Conservation (phyloP, 2,113 vertebrate genomes). For the Archilochus colubris region DNA sequence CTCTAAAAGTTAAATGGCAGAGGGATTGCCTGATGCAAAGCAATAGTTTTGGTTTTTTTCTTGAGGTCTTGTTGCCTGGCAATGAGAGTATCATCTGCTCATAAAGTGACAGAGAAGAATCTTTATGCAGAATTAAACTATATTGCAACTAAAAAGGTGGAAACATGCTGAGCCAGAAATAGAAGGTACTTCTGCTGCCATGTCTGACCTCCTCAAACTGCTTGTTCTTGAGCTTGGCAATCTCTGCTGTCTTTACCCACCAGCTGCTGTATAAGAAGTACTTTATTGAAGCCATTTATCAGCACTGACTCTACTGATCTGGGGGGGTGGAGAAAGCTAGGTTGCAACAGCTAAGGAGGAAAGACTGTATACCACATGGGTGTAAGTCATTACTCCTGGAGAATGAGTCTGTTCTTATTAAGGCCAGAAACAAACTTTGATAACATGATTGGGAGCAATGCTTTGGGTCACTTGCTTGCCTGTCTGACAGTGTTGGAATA, state of each 20-base stretch:
- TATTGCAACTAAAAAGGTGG: not conserved
- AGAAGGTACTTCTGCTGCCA: not conserved
- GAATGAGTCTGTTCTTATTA: not conserved
- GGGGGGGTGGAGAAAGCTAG: no score
- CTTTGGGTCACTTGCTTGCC: not conserved
- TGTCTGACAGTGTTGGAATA: not conserved
- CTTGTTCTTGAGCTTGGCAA: not conserved
- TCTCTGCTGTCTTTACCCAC: not conserved
- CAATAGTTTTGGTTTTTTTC: not conserved
- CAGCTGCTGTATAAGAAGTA: not conserved
- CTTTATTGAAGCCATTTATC: not conserved
- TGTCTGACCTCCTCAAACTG: not conserved
- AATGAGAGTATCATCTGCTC: not conserved
- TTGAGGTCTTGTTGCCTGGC: not conserved
- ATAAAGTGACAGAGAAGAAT: not conserved
- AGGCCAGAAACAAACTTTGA: not conserved
- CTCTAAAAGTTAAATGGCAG: not conserved
- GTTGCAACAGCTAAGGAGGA: not conserved
- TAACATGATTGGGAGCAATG: not conserved
- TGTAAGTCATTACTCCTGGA: not conserved
- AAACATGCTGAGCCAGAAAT: not conserved
- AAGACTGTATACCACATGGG: not conserved
- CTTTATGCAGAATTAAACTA: not conserved
- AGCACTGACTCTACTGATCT: not conserved
- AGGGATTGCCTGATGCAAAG: not conserved